These are phyloP conservation scores for Acrocephalus arundinaceus DNA, from an alignment of 2,113 vertebrate genomes.

Conservation along the genomic window DNA sequence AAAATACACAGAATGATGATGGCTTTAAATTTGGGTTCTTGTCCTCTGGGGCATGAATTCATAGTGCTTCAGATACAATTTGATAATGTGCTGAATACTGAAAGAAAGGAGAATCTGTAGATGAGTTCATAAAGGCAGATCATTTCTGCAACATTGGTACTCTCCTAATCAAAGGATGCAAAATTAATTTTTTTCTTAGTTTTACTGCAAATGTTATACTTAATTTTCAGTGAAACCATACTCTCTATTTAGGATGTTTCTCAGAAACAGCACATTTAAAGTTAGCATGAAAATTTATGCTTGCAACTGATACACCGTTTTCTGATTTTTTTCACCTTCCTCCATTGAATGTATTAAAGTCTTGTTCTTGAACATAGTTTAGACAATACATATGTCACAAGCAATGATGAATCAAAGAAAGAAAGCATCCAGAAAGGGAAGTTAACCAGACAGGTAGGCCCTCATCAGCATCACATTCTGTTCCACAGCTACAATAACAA, in stretches of 20 bases:
- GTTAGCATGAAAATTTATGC: neutral
- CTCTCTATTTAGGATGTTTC: neutral
- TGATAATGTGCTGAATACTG: conserved; percentile 7
- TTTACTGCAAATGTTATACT: neutral
- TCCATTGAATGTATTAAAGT: conserved; percentile 43
- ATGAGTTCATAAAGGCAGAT: neutral
- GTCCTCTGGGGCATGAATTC: conserved; percentile 57
- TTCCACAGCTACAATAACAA: conserved; percentile 11
- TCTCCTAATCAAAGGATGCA: conserved; percentile 11
- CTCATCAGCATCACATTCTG: conserved; percentile 64
- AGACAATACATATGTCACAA: conserved; percentile 69
- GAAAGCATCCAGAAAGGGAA: conserved; percentile 59
- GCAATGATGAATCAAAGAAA: conserved; percentile 66
- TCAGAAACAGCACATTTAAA: neutral
- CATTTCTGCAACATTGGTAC: neutral
- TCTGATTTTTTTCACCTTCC: conserved; percentile 32
- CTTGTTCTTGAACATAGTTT: conserved; percentile 60
- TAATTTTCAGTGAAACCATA: neutral
- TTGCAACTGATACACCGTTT: neutral
- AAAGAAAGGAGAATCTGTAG: neutral
- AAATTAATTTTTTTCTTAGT: neutral
- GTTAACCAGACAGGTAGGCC: conserved; percentile 68
- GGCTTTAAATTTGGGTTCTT: conserved; percentile 64
- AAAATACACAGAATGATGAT: conserved; percentile 52
- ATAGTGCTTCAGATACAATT: conserved; percentile 26